These are phyloP conservation scores for Polyploca ridens DNA, from an alignment of 2,888 invertebrate species.

Conservation along the genomic window DNA sequence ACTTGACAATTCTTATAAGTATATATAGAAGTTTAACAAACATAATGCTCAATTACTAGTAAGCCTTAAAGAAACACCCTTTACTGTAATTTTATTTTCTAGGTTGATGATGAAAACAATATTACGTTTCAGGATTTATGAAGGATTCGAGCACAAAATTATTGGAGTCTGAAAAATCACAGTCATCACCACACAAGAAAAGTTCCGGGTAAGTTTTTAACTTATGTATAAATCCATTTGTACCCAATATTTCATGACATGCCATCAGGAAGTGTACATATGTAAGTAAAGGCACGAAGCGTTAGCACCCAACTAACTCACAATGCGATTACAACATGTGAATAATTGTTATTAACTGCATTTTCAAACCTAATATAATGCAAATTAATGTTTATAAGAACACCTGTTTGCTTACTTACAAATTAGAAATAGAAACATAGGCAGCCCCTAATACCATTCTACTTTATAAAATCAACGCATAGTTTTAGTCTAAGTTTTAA, in stretches of 20 bases:
- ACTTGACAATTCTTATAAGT: too few species aligned
- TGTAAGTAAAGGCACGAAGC: slow-evolving; percentile 67
- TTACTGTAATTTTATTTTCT: too few species aligned
- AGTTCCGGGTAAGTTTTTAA: slow-evolving; percentile 70
- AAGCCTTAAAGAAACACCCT: too few species aligned
- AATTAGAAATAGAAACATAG: not conserved
- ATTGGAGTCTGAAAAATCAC: slow-evolving; percentile 76
- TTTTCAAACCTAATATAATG: not conserved
- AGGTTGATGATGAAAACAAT: slow-evolving; percentile 15
- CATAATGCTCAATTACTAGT: too few species aligned
- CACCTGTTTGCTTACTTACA: too few species aligned
- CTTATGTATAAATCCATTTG: slow-evolving; percentile 6
- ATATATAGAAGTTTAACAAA: too few species aligned
- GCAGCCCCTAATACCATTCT: too few species aligned
- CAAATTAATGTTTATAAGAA: too few species aligned
- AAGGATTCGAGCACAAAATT: slow-evolving; percentile 78
- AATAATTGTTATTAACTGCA: not conserved
- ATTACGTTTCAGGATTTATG: slow-evolving; percentile 64
- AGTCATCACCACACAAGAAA: slow-evolving; percentile 77
- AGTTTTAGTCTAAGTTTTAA: too few species aligned
- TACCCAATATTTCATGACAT: slow-evolving; percentile 12
- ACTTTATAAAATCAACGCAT: too few species aligned
- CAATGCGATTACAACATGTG: slow-evolving; percentile 19
- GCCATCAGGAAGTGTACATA: slow-evolving; percentile 23
- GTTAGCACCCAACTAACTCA: slow-evolving; percentile 58